Base-by-base conservation (phyloP, 1,140 invertebrate species). In the Pseudomyrmex flavicornis region DNA sequence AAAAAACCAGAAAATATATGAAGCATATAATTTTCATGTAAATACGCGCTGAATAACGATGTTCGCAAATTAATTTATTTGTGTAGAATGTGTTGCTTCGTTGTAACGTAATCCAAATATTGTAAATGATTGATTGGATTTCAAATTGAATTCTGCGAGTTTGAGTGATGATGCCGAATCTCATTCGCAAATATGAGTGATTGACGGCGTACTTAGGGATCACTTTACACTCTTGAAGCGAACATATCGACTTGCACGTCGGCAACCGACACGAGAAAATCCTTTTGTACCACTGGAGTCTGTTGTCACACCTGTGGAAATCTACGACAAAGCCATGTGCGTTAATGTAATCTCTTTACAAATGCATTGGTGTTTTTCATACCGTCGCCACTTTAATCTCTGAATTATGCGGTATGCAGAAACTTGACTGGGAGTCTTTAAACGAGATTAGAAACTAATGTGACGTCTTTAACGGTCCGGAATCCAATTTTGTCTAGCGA, bases 191-290 rank as follows among this genome's bases (percentile, higher is more conserved):
- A 17, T 77, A 68, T 68, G 44, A 56, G 5, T 22, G n/a, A 46
- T 77, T 9, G 63, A 9, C 13, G 4, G 50, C 2, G 12, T 15
- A 58, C 52, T 77, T 69, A 56, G 35, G 50, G 26, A 56, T 68
- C n/a, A 13, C 35, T 58, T 79, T 56, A 72, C 52, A 79, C 48
- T 79, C 2, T 52, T 69, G 20, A 69, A 79, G 58, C 35, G 17
- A 68, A 17, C 10, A 9, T 70, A 70, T 48, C 54, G 65, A 12
- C 7, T 70, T 79, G 63, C 13, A 9, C 10, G 5, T 10, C 35
- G 63, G 9, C 15, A 12, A 12, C 22, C 10, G 17, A 3, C 26
- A 5, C 9, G 66, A 22, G 54, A 46, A 69, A 46, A 70, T 70
- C 2, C 15, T 13, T 22, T 48, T 22, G 15, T 70, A 17, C 15